Evolutionary conservation across 53 echinoderm and acorn worm genomes (phyloP), one percentile per base, ranked within the genome.

Genomic region (Stichopus horrens): DNA sequence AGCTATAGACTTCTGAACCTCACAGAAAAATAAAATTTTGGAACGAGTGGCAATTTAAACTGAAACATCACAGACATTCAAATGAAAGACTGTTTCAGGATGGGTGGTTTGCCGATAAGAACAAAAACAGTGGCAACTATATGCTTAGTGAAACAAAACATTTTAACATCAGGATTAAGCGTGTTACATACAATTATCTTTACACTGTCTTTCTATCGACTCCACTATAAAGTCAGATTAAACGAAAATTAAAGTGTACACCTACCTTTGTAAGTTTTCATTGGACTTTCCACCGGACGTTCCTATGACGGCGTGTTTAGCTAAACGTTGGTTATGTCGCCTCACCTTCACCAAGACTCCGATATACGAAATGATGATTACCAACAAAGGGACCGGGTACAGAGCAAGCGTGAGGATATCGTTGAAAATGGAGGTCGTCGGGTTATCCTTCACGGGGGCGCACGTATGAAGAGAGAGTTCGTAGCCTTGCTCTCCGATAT

Each of bases 241-340:
- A 37, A 37, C 37, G 37, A 37, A 37, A 37, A 75, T 16, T 16
- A 75, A 16, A 75, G 19, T 75, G 13, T 7, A 75, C 19, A 75
- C 19, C 19, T 75, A 75, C 75, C 75, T 75, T 75, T 75, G 75
- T 75, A 20, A 16, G 19, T 75, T 75, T 75, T 75, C 75, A 75
- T 75, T 75, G 16, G 75, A 75, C 19, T 14, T 14, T 16, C 19
- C 19, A 14, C 75, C 19, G 75, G 75, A 16, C 5, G 75, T 75
- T 22, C 75, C 19, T 16, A 20, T 75, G 13, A 75, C 75, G 19
- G 16, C n/a, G 19, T 75, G 75, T 20, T 75, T 7, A 19, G 21
- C 75, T 16, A 75, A 20, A 16, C 19, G 13, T 20, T 20, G n/a
- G 19, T 75, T 75, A 20, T 75, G 75, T 16, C 5, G n/a, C 19